Evolutionary conservation across 64 coral and sea anemone genomes (phyloP).

Genomic region (Anthopleura sola): DNA sequence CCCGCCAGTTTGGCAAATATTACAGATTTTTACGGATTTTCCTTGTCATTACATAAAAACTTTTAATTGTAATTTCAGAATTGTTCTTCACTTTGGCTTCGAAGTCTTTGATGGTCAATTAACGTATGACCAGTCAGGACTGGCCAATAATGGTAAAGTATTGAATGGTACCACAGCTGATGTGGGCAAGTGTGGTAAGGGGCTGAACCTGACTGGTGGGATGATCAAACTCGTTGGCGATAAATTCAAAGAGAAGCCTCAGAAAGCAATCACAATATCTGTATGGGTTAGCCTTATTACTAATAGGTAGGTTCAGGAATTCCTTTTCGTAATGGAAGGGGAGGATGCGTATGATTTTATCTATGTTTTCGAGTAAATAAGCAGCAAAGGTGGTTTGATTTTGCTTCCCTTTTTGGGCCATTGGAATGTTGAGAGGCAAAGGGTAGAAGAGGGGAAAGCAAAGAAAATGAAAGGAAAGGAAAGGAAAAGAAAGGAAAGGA

Average conservation of each 20-base stretch:
- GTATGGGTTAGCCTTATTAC: conserved; percentile 80
- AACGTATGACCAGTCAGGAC: conserved; percentile 85
- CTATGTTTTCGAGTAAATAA: too few species aligned
- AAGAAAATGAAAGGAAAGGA: too few species aligned
- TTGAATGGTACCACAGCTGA: conserved; percentile 43
- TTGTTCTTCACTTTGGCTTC: conserved; percentile 88
- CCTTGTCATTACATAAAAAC: too few species aligned
- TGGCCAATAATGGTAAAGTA: conserved; percentile 84
- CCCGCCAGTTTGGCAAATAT: neutral
- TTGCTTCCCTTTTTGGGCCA: too few species aligned
- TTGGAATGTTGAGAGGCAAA: too few species aligned
- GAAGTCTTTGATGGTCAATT: conserved; percentile 57
- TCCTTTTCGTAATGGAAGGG: too few species aligned
- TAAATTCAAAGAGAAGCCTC: conserved; percentile 71
- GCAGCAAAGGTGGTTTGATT: too few species aligned
- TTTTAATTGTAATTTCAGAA: too few species aligned
- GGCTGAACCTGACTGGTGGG: conserved; percentile 85
- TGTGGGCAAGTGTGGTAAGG: conserved; percentile 77
- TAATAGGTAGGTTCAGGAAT: conserved; percentile 57
- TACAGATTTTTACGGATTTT: too few species aligned
- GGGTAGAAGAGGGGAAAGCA: too few species aligned
- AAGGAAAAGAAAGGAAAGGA: too few species aligned
- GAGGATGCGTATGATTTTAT: too few species aligned
- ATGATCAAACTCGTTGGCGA: conserved; percentile 59
- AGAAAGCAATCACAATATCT: conserved; percentile 79